These are phyloP conservation scores for Potorous gilbertii DNA, from an alignment of 2,797 vertebrate genomes.

Conservation along the genomic window DNA sequence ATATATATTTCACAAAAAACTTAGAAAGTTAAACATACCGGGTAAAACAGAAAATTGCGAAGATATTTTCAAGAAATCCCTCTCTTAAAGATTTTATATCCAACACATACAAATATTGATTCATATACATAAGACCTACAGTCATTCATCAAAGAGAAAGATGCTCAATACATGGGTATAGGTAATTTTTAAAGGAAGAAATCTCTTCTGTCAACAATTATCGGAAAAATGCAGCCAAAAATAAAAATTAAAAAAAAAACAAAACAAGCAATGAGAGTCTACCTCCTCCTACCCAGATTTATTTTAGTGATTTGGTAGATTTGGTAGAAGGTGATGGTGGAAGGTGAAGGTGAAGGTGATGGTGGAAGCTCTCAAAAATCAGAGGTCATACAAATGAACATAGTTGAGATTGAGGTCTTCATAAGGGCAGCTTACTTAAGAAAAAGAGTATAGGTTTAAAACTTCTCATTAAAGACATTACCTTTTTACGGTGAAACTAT, in stretches of 20 bases:
- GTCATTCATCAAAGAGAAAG: not conserved
- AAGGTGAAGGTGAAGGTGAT: no score
- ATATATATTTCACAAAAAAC: no score
- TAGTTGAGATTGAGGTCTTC: not conserved
- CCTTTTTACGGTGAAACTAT: not conserved
- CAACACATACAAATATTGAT: not conserved
- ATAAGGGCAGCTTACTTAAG: not conserved
- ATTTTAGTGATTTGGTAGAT: no score
- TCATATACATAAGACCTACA: not conserved
- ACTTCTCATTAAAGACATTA: not conserved
- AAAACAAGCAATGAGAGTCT: not conserved
- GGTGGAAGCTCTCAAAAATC: not conserved
- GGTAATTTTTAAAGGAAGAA: not conserved
- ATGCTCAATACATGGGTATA: not conserved
- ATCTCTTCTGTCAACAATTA: not conserved
- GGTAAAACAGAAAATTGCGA: no score
- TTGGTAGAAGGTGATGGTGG: no score
- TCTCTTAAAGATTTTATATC: no score
- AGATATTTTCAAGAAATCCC: no score
- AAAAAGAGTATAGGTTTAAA: not conserved
- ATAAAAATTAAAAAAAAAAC: not conserved
- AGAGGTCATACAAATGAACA: not conserved
- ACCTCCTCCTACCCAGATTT: accelerated
- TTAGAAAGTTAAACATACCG: no score
- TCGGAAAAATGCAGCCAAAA: not conserved